phyloP scores from a whole-genome alignment of 1,140 invertebrate species.

The Drosophila eugracilis region DNA sequence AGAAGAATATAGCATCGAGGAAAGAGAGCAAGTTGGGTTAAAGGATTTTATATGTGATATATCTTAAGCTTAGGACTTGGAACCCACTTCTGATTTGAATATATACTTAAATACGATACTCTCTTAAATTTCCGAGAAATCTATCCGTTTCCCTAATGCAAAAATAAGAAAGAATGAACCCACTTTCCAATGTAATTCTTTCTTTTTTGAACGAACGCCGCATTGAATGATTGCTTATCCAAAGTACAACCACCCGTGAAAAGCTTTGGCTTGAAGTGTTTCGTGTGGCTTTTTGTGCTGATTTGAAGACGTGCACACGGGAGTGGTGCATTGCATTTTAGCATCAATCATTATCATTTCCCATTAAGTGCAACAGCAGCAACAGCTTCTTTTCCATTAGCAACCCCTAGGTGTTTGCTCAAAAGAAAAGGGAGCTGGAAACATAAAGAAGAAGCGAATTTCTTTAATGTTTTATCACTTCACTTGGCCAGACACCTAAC shows the following conservation, averaged over 20 bases:
- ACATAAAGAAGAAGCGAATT: conserved; percentile 35
- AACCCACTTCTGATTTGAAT: background rate
- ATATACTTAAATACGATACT: background rate
- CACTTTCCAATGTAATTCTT: background rate
- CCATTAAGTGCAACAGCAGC: conserved; percentile 71
- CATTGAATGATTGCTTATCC: conserved; percentile 79
- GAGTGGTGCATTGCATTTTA: conserved; percentile 41
- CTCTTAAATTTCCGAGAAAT: background rate
- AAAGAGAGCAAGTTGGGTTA: background rate
- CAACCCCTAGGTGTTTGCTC: conserved; percentile 68
- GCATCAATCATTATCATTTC: conserved; percentile 82
- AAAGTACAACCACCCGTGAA: background rate
- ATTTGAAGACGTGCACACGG: conserved; percentile 12
- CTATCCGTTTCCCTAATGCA: conserved; percentile 61
- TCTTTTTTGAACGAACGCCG: conserved; percentile 3
- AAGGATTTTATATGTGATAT: background rate
- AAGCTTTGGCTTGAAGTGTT: conserved; percentile 24
- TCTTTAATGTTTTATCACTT: conserved; percentile 81
- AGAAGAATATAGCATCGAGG: background rate
- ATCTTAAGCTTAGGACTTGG: background rate
- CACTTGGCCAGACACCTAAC: conserved; percentile 49
- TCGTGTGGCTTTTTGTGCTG: conserved; percentile 38
- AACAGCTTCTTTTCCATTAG: conserved; percentile 61
- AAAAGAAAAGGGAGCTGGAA: background rate
- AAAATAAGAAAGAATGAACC: conserved; percentile 2